These are phyloP conservation scores for Andrena dorsata DNA, from an alignment of 2,888 invertebrate genomes.

Conservation along the genomic window DNA sequence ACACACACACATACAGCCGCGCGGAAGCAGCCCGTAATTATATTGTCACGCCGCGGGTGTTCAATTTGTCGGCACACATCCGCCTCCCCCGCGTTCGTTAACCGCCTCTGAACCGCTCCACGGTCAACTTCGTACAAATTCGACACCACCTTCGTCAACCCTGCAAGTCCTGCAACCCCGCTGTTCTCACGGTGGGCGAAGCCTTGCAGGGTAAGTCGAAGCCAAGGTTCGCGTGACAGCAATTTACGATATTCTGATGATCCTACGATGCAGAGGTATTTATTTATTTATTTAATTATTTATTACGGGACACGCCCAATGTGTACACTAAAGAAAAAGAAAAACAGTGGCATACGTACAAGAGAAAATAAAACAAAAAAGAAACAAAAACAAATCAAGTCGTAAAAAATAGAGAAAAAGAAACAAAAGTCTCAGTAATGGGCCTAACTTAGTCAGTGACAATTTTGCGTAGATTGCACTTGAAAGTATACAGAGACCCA, in stretches of 20 bases:
- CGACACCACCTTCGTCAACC: conserved; percentile 36
- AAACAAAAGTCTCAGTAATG: too few relatives aligned
- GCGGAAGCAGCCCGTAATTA: conserved; percentile 66
- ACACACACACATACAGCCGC: conserved; percentile 26
- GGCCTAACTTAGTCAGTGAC: too few relatives aligned
- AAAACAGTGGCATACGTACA: too few relatives aligned
- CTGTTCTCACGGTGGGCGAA: conserved; percentile 39
- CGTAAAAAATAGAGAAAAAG: too few relatives aligned
- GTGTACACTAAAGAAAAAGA: too few relatives aligned
- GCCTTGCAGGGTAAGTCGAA: background rate
- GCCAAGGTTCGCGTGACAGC: background rate
- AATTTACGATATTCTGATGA: background rate
- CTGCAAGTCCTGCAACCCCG: conserved; percentile 31
- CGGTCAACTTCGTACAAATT: conserved; percentile 36
- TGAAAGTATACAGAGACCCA: too few relatives aligned
- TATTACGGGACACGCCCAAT: too few relatives aligned
- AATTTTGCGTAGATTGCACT: too few relatives aligned
- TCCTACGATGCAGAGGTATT: too few relatives aligned
- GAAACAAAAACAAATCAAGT: too few relatives aligned
- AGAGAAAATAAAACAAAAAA: too few relatives aligned
- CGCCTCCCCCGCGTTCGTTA: conserved; percentile 60
- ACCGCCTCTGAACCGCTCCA: conserved; percentile 31
- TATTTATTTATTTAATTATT: too few relatives aligned
- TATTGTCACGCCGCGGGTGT: conserved; percentile 75
- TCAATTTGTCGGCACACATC: conserved; percentile 71